These are phyloP conservation scores for Drosophila kambysellisi DNA, from an alignment of 2,888 invertebrate species.

Conservation along the genomic window DNA sequence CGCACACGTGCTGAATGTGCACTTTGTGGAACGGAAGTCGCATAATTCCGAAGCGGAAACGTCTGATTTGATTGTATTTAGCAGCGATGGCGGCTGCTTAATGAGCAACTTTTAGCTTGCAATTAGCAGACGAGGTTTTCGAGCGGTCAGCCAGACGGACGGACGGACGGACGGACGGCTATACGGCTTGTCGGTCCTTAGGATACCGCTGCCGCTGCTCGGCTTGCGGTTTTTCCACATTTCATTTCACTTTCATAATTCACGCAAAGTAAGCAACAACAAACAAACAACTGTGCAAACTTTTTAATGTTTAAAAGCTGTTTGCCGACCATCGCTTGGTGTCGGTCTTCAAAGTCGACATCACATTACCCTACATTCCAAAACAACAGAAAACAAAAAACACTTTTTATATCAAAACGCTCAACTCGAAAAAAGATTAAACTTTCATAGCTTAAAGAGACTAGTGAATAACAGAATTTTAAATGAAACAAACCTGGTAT, in stretches of 20 bases:
- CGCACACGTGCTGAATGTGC: slow-evolving; percentile 45
- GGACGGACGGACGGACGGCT: neutral
- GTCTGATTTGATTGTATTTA: slow-evolving; percentile 73
- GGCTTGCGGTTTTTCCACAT: slow-evolving; percentile 49
- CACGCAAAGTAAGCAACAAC: slow-evolving; percentile 37
- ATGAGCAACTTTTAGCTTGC: slow-evolving; percentile 75
- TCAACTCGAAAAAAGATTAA: neutral
- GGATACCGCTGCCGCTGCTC: slow-evolving; percentile 10
- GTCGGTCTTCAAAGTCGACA: slow-evolving; percentile 9
- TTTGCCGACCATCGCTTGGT: slow-evolving; percentile 15
- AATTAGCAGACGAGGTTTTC: slow-evolving; percentile 55
- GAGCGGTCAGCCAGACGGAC: slow-evolving; percentile 2
- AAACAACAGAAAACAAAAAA: neutral
- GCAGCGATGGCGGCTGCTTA: slow-evolving; percentile 52
- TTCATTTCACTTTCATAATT: slow-evolving; percentile 62
- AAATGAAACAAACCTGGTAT: neutral
- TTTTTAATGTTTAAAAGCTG: slow-evolving; percentile 64
- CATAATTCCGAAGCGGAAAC: slow-evolving; percentile 69
- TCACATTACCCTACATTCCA: slow-evolving; percentile 19
- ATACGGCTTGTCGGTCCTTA: slow-evolving; percentile 20
- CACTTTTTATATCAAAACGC: neutral
- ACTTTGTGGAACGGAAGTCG: slow-evolving; percentile 67
- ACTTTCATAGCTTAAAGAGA: neutral
- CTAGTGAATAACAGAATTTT: neutral
- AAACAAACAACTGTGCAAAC: slow-evolving; percentile 50